These are phyloP conservation scores for Aphaenogaster ashmeadi DNA, from an alignment of 1,140 invertebrate species.

Conservation along the genomic window DNA sequence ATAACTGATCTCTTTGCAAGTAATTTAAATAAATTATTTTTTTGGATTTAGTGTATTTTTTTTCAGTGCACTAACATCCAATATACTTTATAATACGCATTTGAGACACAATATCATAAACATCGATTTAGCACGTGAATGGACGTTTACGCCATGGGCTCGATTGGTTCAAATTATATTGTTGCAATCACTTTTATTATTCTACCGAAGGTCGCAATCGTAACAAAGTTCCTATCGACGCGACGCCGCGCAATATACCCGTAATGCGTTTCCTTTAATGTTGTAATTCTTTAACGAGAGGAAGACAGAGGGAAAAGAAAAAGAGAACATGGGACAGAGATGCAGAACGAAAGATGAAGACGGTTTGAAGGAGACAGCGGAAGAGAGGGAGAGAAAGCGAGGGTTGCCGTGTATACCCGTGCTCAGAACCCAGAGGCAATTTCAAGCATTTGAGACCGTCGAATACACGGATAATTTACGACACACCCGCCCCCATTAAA, in stretches of 20 bases:
- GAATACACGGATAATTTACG: constrained; percentile 87
- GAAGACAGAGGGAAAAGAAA: not conserved
- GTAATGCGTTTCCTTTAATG: constrained; percentile 51
- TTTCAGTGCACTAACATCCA: no score
- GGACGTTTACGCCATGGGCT: not conserved
- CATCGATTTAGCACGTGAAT: not conserved
- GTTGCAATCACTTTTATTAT: constrained; percentile 32
- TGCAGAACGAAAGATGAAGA: constrained; percentile 48
- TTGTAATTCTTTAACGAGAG: constrained; percentile 61
- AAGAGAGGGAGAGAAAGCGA: constrained; percentile 45
- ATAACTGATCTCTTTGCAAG: no score
- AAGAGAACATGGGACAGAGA: constrained; percentile 43
- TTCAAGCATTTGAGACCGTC: constrained; percentile 86
- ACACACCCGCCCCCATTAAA: constrained; percentile 86
- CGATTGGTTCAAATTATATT: not conserved
- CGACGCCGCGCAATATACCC: constrained; percentile 6
- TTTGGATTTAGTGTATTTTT: no score
- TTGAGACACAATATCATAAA: not conserved
- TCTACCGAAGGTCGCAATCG: constrained; percentile 16
- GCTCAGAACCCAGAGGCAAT: constrained; percentile 83
- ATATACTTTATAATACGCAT: not conserved
- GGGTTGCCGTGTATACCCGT: constrained; percentile 68
- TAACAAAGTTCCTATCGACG: constrained; percentile 18
- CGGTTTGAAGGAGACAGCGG: constrained; percentile 7
- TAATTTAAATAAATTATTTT: no score